Evolutionary conservation across 2,113 vertebrate genomes (phyloP).

Genomic region (Gymnobelideus leadbeateri): DNA sequence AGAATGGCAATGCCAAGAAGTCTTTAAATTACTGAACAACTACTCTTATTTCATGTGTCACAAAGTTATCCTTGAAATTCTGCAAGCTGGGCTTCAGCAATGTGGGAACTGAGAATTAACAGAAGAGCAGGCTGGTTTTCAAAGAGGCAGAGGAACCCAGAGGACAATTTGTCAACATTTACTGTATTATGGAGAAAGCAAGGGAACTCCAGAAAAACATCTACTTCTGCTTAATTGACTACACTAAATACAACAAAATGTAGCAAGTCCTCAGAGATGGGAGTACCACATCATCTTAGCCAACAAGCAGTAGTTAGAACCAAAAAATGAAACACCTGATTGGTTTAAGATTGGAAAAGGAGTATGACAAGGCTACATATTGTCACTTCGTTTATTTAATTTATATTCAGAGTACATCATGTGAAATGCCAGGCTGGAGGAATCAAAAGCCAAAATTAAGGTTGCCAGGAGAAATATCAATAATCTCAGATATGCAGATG

Average conservation of each 20-base stretch:
- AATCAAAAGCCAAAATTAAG: background rate
- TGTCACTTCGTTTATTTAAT: background rate
- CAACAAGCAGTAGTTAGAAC: background rate
- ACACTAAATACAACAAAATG: background rate
- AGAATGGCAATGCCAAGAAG: background rate
- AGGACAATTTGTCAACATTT: background rate
- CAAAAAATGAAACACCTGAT: background rate
- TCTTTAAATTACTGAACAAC: background rate
- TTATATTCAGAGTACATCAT: background rate
- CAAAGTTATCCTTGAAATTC: background rate
- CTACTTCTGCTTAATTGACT: background rate
- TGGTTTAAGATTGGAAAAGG: background rate
- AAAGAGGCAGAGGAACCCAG: background rate
- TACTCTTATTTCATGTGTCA: background rate
- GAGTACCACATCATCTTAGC: background rate
- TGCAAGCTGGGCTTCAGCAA: background rate
- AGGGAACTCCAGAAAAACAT: background rate
- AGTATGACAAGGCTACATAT: background rate
- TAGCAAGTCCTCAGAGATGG: background rate
- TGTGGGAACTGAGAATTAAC: background rate
- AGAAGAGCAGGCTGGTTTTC: background rate
- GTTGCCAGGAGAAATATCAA: background rate
- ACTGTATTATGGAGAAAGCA: background rate
- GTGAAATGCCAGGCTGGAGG: background rate
- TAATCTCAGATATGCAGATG: background rate